Percentiles rank a stretch among this genome's conserved stretches.
Evolutionary conservation across 2,113 vertebrate species (phyloP).

Genomic region (Oxygymnocypris stewartii): DNA sequence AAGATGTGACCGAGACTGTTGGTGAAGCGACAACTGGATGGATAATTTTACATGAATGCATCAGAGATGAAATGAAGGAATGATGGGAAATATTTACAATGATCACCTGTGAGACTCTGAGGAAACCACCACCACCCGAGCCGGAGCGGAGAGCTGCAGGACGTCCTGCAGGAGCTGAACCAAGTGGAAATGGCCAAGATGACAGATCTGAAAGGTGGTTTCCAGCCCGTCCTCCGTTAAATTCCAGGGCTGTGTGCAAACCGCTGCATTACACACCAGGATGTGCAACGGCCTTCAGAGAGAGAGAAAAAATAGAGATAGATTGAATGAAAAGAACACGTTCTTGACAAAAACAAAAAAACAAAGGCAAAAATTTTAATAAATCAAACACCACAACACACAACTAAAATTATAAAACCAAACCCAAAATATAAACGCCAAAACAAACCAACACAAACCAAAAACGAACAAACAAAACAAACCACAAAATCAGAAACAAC

Average conservation of each 20-base stretch:
- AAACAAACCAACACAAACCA: background rate
- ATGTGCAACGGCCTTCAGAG: conserved; percentile 82
- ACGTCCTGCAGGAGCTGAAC: conserved; percentile 86
- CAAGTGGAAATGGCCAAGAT: conserved; percentile 93
- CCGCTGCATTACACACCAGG: conserved; percentile 87
- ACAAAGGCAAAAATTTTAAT: background rate
- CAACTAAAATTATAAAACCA: background rate
- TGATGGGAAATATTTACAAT: background rate
- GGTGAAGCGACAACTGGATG: background rate
- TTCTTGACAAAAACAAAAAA: background rate
- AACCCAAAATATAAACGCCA: background rate
- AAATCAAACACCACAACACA: background rate
- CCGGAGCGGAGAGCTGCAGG: conserved; percentile 81
- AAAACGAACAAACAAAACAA: background rate
- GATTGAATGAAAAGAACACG: background rate
- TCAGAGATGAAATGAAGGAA: background rate
- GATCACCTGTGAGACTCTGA: conserved; percentile 95
- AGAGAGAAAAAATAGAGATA: conserved; percentile 6
- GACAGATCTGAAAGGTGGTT: conserved; percentile 94
- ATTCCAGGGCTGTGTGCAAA: conserved; percentile 83
- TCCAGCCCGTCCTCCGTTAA: conserved; percentile 90
- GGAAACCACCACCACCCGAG: conserved; percentile 89
- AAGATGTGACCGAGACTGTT: background rate
- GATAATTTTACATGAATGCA: background rate
- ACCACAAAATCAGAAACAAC: background rate